Evolutionary conservation across 2,113 vertebrate genomes (phyloP).

Genomic region (Pyxicephalus adspersus): DNA sequence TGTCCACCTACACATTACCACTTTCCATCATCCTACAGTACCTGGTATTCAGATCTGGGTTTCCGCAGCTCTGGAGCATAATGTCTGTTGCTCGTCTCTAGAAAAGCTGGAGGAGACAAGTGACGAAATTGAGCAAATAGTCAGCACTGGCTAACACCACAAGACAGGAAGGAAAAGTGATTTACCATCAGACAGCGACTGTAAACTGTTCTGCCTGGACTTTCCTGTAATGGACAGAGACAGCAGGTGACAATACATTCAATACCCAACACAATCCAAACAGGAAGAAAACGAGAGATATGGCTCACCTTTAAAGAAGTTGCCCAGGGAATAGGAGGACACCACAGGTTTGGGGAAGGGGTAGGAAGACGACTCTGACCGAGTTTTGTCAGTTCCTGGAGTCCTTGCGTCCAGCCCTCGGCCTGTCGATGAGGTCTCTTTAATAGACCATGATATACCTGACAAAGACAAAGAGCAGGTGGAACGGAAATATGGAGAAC

Average conservation of each 20-base stretch:
- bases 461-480: not conserved
- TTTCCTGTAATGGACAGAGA: constrained; percentile 74
- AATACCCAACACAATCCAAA: constrained; percentile 11
- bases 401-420: constrained; percentile 69
- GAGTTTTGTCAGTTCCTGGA: constrained; percentile 73
- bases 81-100: constrained; percentile 73
- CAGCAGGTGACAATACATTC: not conserved
- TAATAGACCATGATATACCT: constrained; percentile 96
- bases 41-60: constrained; percentile 89
- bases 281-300: not conserved
- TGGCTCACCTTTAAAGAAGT: constrained; percentile 88
- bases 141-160: not conserved
- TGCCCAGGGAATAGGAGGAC: constrained; percentile 88
- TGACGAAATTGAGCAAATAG: not conserved
- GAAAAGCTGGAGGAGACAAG: constrained; percentile 70
- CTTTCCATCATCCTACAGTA: constrained; percentile 63
- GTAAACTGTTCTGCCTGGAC: constrained; percentile 78
- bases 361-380: constrained; percentile 64
- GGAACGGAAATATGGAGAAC: too few relatives aligned
- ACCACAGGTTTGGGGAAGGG: constrained; percentile 76
- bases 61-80: constrained; percentile 88
- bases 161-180: not conserved
- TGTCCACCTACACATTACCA: too few relatives aligned
- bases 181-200: constrained; percentile 86
- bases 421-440: constrained; percentile 83